Conservation (phyloP, 2,888 invertebrate species). For the Schizotus pectinicornis region DNA sequence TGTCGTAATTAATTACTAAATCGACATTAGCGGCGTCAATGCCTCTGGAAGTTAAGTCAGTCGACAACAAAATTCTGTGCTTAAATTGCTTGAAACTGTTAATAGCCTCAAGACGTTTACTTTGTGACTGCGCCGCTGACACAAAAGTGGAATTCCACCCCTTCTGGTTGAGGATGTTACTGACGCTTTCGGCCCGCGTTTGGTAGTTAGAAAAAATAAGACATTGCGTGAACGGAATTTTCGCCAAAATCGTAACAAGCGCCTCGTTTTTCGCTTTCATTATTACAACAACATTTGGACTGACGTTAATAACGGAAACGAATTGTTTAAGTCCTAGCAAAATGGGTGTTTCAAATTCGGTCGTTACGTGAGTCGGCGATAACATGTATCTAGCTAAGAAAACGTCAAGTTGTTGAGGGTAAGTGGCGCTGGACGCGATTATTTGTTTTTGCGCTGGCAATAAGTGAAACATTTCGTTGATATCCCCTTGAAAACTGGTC, state of each 20-base stretch:
- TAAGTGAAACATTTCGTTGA: slow-evolving; percentile 77
- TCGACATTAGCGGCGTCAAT: slow-evolving; percentile 94
- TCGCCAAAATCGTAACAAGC: slow-evolving; percentile 71
- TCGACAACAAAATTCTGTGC: slow-evolving; percentile 86
- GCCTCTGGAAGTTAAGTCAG: slow-evolving; percentile 91
- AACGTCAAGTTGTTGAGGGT: slow-evolving; percentile 74
- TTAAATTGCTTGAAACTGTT: slow-evolving; percentile 78
- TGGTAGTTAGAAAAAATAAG: slow-evolving; percentile 91
- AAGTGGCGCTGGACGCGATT: slow-evolving; percentile 93
- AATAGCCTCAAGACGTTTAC: slow-evolving; percentile 76
- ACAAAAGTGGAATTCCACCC: slow-evolving; percentile 84
- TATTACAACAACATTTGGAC: slow-evolving; percentile 70
- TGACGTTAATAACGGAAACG: slow-evolving; percentile 66
- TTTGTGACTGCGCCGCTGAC: slow-evolving; percentile 81
- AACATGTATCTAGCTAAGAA: slow-evolving; percentile 79
- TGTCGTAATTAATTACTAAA: slow-evolving; percentile 90
- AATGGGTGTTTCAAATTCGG: slow-evolving; percentile 71
- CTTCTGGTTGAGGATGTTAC: slow-evolving; percentile 70
- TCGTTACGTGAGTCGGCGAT: slow-evolving; percentile 76
- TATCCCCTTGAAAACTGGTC: slow-evolving; percentile 74
- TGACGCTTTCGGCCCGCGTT: slow-evolving; percentile 79
- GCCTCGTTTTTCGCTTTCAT: slow-evolving; percentile 71
- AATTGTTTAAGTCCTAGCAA: slow-evolving; percentile 85
- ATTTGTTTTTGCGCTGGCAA: slow-evolving; percentile 85
- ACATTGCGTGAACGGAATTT: slow-evolving; percentile 84